Evolutionary conservation across 2,888 invertebrate genomes (phyloP), one percentile per base, ranked within the genome.

Genomic region (Pammene aurita): DNA sequence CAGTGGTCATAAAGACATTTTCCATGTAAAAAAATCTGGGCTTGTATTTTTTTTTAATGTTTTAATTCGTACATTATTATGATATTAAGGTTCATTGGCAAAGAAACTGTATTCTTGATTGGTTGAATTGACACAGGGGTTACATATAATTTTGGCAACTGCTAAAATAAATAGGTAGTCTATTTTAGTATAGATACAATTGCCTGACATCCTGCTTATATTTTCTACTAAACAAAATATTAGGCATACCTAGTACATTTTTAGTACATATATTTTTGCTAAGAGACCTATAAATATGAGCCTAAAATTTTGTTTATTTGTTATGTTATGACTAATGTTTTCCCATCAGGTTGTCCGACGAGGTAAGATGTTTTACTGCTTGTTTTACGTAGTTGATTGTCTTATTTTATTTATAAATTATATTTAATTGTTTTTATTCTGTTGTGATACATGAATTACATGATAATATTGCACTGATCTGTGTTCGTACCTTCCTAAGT

Each of bases 351-450:
- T 89, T 50, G 84, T 78, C 72, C 83, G 75, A 68, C 72, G 87
- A 92, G 91, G 92, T 92, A 92, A 92, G 91, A 81, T 79, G 78
- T 84, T 84, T 81, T 82, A 76, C 50, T 81, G 84, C 84, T 89
- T 88, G 85, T 84, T 84, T 79, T 76, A 77, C 81, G 82, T 82
- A 79, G 80, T 74, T 79, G 77, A 80, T 80, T 80, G 81, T 82
- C 77, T 76, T 76, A 81, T 77, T 79, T 79, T 81, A 76, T 79
- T 72, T 75, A 75, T 75, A 72, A 78, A 78, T 44, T 72, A 76
- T 75, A 75, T 80, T 75, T 73, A 77, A 74, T 76, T 77, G 72
- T 75, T 77, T 76, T 72, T 75, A 72, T 70, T 60, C 38, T 75
- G 74, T 65, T 60, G 48, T 65, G 42, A 54, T 54, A 64, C 11